phyloP scores from a whole-genome alignment of 2,888 invertebrate genomes.

The Xylocampa areola region DNA sequence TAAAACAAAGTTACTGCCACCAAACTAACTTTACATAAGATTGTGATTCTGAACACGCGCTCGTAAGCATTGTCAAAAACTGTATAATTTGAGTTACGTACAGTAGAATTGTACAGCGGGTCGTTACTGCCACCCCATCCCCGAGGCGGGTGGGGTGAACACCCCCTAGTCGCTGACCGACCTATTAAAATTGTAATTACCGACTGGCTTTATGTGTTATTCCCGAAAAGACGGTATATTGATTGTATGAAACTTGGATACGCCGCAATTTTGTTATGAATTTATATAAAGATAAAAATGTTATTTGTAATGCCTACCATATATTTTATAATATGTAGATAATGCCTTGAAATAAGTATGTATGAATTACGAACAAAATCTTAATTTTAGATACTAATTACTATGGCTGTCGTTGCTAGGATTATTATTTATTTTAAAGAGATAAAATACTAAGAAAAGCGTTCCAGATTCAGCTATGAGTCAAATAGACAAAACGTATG shows the following conservation, averaged over 20 bases:
- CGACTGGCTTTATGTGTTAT: constrained; percentile 80
- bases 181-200: constrained; percentile 87
- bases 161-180: constrained; percentile 76
- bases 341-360: too few species aligned
- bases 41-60: constrained; percentile 50
- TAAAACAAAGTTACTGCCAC: constrained; percentile 7
- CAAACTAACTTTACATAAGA: constrained; percentile 24
- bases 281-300: too few species aligned
- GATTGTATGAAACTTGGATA: constrained; percentile 65
- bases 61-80: constrained; percentile 75
- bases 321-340: too few species aligned
- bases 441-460: constrained; percentile 19
- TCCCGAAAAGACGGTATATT: constrained; percentile 79
- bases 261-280: constrained; percentile 24
- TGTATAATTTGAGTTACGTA: constrained; percentile 78
- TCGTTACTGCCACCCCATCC: constrained; percentile 60
- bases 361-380: too few species aligned
- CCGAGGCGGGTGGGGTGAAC: constrained; percentile 35
- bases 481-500: constrained; percentile 47
- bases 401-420: too few species aligned
- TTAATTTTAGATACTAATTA: too few species aligned
- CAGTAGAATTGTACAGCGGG: constrained; percentile 73
- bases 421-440: too few species aligned
- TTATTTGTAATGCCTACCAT: too few species aligned
- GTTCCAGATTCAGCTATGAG: constrained; percentile 18